Evolutionary conservation across 2,113 vertebrate species (phyloP), one percentile per base, ranked within the genome.

Genomic region (Mobula birostris): DNA sequence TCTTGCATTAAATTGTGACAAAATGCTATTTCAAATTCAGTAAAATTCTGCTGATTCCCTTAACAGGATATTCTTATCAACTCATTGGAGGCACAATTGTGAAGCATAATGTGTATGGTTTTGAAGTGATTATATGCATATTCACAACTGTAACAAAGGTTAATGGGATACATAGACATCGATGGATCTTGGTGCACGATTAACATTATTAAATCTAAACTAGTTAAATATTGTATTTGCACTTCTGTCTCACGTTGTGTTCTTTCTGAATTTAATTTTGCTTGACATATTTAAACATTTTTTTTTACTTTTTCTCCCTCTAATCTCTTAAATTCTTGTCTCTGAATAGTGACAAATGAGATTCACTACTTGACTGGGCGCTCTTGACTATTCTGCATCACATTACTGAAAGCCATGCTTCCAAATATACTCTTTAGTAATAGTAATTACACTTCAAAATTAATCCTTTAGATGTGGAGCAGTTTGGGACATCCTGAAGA

Each of bases 401-500:
- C n/a, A 6, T 90, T 66, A n/a, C 6, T 66, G 29, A 66, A 66
- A 66, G n/a, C n/a, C 61, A 7, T 14, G 61, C 85, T 66, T 90
- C n/a, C n/a, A 29, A 29, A 27, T 29, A 32, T 90, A n/a, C 61
- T 68, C 63, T 66, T 14, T 61, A n/a, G 14, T 90, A 66, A 93
- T 3, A 74, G 32, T 29, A 1, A 56, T 74, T 74, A 8, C 36
- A 76, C 70, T 93, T 93, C 70, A 76, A 2, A 93, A n/a, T 36
- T 27, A 15, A 72, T 93, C 40, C 36, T 74, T 90, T n/a, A 68
- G 6, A 90, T 66, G 17, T 17, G 63, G 40, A 95, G 95, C 94
- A 95, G 95, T 95, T 94, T 95, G 95, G 96, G 96, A 96, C 96
- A 95, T 95, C 95, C 66, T 0, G 90, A 88, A 95, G 94, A 94